These are phyloP conservation scores for Synchiropus splendidus DNA, from an alignment of 2,113 vertebrate genomes.

Conservation along the genomic window DNA sequence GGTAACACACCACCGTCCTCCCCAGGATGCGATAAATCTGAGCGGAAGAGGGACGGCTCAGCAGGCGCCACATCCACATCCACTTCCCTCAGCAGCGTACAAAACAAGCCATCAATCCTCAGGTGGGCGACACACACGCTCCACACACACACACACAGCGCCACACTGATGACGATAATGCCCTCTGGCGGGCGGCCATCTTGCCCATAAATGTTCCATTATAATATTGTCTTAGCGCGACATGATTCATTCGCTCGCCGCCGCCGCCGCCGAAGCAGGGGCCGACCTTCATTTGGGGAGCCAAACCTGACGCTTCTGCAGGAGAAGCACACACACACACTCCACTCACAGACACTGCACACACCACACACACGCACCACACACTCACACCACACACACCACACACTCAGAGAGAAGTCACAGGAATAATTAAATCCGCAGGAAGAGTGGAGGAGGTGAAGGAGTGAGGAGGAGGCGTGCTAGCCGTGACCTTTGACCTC, in stretches of 20 bases:
- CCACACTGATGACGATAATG: conserved; percentile 37
- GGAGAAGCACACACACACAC: not conserved
- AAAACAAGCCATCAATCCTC: conserved; percentile 51
- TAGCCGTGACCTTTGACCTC: conserved; percentile 9
- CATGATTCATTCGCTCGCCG: conserved; percentile 34
- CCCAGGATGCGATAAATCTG: conserved; percentile 96
- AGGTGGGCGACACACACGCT: conserved; percentile 12
- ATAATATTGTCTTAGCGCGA: conserved; percentile 44
- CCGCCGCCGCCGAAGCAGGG: conserved; percentile 26
- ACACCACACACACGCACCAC: not conserved
- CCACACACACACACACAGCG: conserved; percentile 14
- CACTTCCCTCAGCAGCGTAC: conserved; percentile 35
- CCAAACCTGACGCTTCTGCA: too few species aligned
- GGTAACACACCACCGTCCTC: conserved; percentile 96
- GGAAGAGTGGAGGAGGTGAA: conserved; percentile 18
- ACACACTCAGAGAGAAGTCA: not conserved
- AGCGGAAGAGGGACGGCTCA: conserved; percentile 32
- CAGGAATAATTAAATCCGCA: not conserved
- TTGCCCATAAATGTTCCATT: conserved; percentile 44
- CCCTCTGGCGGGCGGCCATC: conserved; percentile 48
- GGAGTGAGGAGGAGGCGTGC: conserved; percentile 10
- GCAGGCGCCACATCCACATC: conserved; percentile 23
- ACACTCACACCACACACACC: conserved; percentile 3
- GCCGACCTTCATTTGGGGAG: conserved; percentile 1
- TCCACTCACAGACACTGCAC: too few species aligned